Evolutionary conservation across 2,888 invertebrate genomes (phyloP).

Genomic region (Nyleta sp.): DNA sequence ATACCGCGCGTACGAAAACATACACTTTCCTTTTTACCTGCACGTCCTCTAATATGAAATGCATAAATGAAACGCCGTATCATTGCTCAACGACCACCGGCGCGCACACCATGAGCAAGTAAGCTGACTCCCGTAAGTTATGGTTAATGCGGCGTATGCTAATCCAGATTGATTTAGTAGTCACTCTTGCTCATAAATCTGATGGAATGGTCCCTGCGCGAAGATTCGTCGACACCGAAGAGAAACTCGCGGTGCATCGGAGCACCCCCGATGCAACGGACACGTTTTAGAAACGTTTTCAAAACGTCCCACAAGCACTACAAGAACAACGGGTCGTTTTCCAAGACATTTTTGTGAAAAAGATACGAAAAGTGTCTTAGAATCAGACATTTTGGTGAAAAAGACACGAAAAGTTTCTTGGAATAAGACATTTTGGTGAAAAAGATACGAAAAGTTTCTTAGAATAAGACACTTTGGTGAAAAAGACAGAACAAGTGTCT

Average conservation of each 20-base stretch:
- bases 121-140: conserved; percentile 71
- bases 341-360: too few species aligned
- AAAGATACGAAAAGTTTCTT: too few species aligned
- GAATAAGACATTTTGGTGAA: too few species aligned
- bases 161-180: conserved; percentile 80
- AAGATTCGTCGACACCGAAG: conserved; percentile 63
- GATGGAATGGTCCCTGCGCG: conserved; percentile 69
- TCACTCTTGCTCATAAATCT: conserved; percentile 75
- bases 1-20: conserved; percentile 24
- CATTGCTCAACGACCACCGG: conserved; percentile 34
- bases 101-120: conserved; percentile 48
- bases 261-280: too few species aligned
- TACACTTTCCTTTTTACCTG: conserved; percentile 45
- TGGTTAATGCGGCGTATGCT: conserved; percentile 77
- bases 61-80: conserved; percentile 36
- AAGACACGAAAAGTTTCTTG: too few species aligned
- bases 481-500: too few species aligned
- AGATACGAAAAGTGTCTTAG: too few species aligned
- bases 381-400: too few species aligned
- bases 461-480: too few species aligned
- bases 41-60: conserved; percentile 36
- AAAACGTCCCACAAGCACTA: too few species aligned
- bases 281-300: too few species aligned
- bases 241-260: conserved; percentile 59
- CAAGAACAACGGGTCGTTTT: too few species aligned